phyloP scores from a whole-genome alignment of 2,888 invertebrate species.

The Neria commutata region DNA sequence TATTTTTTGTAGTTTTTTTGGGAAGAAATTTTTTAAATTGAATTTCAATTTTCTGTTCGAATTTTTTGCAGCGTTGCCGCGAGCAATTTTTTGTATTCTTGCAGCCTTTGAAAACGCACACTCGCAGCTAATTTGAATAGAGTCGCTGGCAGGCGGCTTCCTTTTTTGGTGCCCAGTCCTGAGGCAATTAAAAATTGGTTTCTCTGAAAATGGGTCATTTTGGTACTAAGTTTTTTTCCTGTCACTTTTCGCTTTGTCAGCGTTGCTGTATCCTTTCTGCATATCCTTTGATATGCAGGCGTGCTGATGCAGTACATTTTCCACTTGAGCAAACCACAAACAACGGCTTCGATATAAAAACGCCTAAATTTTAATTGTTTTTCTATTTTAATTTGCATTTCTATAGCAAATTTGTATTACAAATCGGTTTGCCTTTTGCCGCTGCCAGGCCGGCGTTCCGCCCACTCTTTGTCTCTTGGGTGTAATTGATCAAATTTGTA shows the following conservation, averaged over 20 bases:
- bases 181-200: slow-evolving; percentile 5
- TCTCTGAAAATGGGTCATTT: neutral
- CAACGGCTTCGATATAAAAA: slow-evolving; percentile 42
- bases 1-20: slow-evolving; percentile 34
- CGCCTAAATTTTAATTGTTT: slow-evolving; percentile 54
- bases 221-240: neutral
- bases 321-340: slow-evolving; percentile 55
- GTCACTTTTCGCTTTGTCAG: slow-evolving; percentile 35
- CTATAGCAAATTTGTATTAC: slow-evolving; percentile 7
- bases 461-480: slow-evolving; percentile 39
- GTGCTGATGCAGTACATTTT: slow-evolving; percentile 56
- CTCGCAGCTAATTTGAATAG: slow-evolving; percentile 48
- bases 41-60: slow-evolving; percentile 47
- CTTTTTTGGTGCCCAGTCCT: neutral
- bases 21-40: slow-evolving; percentile 49
- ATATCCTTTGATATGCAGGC: slow-evolving; percentile 26
- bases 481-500: slow-evolving; percentile 39
- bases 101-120: slow-evolving; percentile 14
- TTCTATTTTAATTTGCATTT: slow-evolving; percentile 55
- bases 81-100: neutral
- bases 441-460: slow-evolving; percentile 11
- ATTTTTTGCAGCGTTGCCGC: slow-evolving; percentile 20
- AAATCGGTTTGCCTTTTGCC: neutral
- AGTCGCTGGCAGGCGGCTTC: slow-evolving; percentile 48
- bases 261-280: slow-evolving; percentile 12